Percentiles rank a stretch among this genome's conserved stretches.
These are phyloP conservation scores for Sebastes diploproa DNA, from an alignment of 2,797 vertebrate species.

Conservation along the genomic window DNA sequence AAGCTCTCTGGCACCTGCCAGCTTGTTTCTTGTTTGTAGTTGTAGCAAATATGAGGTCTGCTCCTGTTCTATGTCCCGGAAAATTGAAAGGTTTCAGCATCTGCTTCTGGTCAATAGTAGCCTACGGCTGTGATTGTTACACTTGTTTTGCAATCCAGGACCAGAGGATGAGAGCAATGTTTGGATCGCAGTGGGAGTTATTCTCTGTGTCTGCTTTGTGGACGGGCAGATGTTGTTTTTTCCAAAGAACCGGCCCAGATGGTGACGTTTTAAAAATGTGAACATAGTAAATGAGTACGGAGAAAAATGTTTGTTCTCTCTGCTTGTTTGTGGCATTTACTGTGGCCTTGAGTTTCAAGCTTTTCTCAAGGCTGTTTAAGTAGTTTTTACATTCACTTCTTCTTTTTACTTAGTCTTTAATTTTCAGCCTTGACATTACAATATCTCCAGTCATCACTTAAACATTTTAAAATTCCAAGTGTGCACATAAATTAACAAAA, in stretches of 20 bases:
- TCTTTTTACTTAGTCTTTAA: background rate
- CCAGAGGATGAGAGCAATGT: background rate
- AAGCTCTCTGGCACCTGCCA: slow-evolving; percentile 10
- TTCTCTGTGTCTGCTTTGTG: background rate
- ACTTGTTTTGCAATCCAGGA: background rate
- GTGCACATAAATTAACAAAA: background rate
- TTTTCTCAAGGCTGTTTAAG: background rate
- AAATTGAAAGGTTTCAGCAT: slow-evolving; percentile 47
- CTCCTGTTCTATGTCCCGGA: slow-evolving; percentile 45
- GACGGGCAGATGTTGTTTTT: background rate
- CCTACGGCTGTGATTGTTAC: background rate
- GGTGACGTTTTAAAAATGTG: background rate
- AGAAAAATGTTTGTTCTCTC: background rate
- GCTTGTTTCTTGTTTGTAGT: slow-evolving; percentile 18
- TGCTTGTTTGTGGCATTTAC: background rate
- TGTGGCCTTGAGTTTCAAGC: background rate
- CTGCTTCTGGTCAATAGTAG: slow-evolving; percentile 21
- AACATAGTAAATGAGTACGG: background rate
- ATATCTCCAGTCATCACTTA: background rate
- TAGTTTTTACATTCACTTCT: background rate
- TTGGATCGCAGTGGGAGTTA: slow-evolving; percentile 5
- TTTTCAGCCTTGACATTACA: background rate
- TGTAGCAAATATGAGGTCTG: slow-evolving; percentile 13
- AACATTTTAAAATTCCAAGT: background rate
- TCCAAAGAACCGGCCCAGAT: background rate